phyloP scores from a whole-genome alignment of 2,888 invertebrate species.

The Pandemis corylana region DNA sequence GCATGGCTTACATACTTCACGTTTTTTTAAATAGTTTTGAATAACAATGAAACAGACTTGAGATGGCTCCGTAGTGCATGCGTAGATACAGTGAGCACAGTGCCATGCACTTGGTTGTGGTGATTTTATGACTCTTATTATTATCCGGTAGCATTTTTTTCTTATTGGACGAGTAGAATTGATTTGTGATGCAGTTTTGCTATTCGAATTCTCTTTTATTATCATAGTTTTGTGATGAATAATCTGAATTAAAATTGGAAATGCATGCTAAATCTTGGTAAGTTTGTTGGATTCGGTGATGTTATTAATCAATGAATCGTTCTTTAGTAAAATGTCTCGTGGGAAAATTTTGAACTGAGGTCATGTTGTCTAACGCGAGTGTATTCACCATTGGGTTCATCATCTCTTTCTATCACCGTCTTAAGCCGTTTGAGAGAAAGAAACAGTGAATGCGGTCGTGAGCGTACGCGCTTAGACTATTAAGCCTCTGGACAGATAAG shows the following conservation, averaged over 20 bases:
- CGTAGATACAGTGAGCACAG: conserved; percentile 74
- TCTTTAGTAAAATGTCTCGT: neutral
- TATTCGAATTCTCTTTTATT: conserved; percentile 76
- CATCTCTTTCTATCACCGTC: no score
- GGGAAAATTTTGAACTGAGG: neutral
- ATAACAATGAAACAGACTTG: conserved; percentile 34
- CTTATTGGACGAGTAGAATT: conserved; percentile 58
- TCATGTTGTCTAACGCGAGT: no score
- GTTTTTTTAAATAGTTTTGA: conserved; percentile 41
- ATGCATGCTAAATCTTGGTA: conserved; percentile 67
- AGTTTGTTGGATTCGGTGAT: conserved; percentile 63
- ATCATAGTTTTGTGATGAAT: conserved; percentile 57
- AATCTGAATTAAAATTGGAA: conserved; percentile 28
- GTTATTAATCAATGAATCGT: conserved; percentile 2
- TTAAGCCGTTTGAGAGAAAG: no score
- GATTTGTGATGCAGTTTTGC: conserved; percentile 81
- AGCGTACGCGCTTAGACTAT: no score
- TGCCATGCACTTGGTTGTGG: conserved; percentile 82
- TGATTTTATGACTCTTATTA: conserved; percentile 60
- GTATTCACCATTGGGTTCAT: no score
- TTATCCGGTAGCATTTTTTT: conserved; percentile 58
- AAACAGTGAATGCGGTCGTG: no score
- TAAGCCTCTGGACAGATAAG: no score
- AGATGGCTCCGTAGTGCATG: conserved; percentile 74
- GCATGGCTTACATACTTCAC: neutral